These are phyloP conservation scores for Darevskia mixta DNA, from an alignment of 2,797 vertebrate species.

Conservation along the genomic window DNA sequence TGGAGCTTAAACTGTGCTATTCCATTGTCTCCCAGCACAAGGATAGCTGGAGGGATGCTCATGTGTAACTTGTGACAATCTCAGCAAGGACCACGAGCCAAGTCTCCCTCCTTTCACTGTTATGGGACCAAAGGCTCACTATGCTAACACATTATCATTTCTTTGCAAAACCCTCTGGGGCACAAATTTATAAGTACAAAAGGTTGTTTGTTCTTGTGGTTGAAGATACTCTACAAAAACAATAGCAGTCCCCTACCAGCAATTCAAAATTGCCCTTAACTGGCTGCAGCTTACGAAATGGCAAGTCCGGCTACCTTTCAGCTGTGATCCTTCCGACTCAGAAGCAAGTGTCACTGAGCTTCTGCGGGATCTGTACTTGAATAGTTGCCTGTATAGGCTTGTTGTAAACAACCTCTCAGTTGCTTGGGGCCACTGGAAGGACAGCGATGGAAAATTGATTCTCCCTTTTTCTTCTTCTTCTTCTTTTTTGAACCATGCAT, in stretches of 20 bases:
- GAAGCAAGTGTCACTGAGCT: no score
- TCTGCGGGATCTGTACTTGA: background rate
- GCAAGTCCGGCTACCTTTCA: background rate
- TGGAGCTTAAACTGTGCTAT: background rate
- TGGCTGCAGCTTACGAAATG: background rate
- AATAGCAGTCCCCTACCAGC: background rate
- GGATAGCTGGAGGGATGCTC: background rate
- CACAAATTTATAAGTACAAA: conserved; percentile 4
- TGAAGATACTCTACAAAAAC: background rate
- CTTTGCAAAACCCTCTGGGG: conserved; percentile 17
- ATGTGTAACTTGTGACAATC: background rate
- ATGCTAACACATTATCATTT: background rate
- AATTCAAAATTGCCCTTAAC: background rate
- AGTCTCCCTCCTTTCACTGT: background rate
- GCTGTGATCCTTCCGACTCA: background rate
- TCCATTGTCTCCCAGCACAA: background rate
- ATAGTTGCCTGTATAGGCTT: background rate
- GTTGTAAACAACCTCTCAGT: background rate
- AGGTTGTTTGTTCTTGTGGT: background rate
- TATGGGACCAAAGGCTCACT: background rate
- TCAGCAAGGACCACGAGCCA: background rate
- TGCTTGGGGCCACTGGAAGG: background rate
- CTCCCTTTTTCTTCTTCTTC: background rate
- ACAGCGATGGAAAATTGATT: background rate
- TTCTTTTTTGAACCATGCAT: background rate